phyloP scores from a whole-genome alignment of 2,113 vertebrate species.

The Nansenia antarctica region DNA sequence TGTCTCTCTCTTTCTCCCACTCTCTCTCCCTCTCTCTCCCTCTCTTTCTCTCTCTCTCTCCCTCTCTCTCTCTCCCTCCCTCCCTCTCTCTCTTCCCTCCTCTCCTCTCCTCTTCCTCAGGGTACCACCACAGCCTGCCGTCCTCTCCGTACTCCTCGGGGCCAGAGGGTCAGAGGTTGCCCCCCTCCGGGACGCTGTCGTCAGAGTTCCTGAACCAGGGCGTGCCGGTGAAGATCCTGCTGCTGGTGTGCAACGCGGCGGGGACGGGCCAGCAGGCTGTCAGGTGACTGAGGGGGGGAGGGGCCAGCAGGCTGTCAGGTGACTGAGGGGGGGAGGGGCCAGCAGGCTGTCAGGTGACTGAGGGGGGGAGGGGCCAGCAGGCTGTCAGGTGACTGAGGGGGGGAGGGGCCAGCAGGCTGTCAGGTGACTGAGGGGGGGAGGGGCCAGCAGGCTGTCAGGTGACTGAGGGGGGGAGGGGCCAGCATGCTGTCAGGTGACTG shows the following conservation, averaged over 20 bases:
- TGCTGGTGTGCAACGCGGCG: constrained; percentile 85
- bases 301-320: no score
- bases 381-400: no score
- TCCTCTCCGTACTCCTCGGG: constrained; percentile 73
- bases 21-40: no score
- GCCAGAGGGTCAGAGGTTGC: constrained; percentile 59
- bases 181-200: constrained; percentile 68
- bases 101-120: constrained; percentile 59
- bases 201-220: constrained; percentile 78
- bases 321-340: no score
- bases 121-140: constrained; percentile 78
- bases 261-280: constrained; percentile 76
- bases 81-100: not conserved
- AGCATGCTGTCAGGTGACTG: no score
- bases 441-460: no score
- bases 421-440: no score
- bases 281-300: constrained; percentile 72
- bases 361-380: no score
- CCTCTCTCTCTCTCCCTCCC: not conserved
- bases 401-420: no score
- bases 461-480: no score
- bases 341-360: no score
- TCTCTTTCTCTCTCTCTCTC: no score
- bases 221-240: constrained; percentile 69
- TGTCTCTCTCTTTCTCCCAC: not conserved